These are phyloP conservation scores for Aphodius granarius DNA, from an alignment of 2,888 invertebrate genomes.

Conservation along the genomic window DNA sequence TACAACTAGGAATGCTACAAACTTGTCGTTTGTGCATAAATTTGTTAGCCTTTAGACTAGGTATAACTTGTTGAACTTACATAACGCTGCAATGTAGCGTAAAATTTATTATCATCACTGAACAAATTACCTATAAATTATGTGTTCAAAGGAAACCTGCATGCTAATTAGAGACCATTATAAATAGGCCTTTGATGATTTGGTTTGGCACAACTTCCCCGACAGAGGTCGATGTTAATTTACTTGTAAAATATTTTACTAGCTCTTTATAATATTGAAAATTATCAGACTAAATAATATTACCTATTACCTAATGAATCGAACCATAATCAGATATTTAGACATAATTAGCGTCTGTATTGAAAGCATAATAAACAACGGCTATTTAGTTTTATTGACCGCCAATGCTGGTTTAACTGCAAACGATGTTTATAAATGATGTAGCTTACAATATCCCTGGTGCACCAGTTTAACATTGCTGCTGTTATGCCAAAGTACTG, in stretches of 20 bases:
- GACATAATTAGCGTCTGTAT: not conserved
- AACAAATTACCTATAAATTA: not conserved
- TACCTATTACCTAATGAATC: not conserved
- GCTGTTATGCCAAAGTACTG: not conserved
- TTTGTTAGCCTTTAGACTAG: too few relatives aligned
- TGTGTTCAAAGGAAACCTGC: not conserved
- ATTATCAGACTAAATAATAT: not conserved
- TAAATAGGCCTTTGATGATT: not conserved
- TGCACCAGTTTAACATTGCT: not conserved
- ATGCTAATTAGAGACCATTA: not conserved
- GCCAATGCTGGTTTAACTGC: conserved; percentile 1
- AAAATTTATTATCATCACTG: not conserved
- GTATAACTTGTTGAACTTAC: too few relatives aligned
- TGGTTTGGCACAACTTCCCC: not conserved
- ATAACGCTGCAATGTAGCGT: not conserved
- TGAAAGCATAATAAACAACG: conserved; percentile 19
- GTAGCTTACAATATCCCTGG: not conserved
- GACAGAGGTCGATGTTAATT: too few relatives aligned
- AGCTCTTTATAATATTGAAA: not conserved
- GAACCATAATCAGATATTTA: not conserved
- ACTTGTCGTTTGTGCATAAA: too few relatives aligned
- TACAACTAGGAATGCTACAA: too few relatives aligned
- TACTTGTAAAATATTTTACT: not conserved
- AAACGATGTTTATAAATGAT: not conserved
- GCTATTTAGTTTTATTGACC: conserved; percentile 25